Evolutionary conservation across 2,797 vertebrate species (phyloP).

Genomic region (Xiphorhynchus erythropygius): DNA sequence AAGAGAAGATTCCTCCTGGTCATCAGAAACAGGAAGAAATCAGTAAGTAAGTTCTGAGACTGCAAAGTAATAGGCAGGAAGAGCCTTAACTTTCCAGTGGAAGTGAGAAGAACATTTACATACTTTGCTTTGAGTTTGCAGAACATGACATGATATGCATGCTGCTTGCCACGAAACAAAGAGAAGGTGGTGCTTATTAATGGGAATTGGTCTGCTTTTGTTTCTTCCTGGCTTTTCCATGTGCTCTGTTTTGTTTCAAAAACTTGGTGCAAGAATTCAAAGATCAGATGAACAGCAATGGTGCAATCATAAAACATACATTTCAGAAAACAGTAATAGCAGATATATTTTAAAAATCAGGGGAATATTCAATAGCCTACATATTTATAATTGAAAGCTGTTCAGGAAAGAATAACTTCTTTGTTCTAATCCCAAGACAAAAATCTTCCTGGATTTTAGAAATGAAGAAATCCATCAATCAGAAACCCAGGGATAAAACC

Average conservation of each 20-base stretch:
- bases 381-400: slow-evolving; percentile 14
- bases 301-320: background rate
- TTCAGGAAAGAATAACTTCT: background rate
- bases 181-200: background rate
- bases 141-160: background rate
- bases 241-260: background rate
- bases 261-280: background rate
- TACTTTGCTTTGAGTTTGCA: background rate
- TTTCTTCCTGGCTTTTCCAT: background rate
- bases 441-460: slow-evolving; percentile 10
- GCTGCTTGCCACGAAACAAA: background rate
- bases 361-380: background rate
- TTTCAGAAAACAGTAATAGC: background rate
- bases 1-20: background rate
- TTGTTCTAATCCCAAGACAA: slow-evolving; percentile 31
- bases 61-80: background rate
- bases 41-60: background rate
- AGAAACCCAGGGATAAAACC: slow-evolving; percentile 9
- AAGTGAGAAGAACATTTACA: background rate
- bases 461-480: slow-evolving; percentile 34
- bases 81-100: background rate
- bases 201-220: background rate
- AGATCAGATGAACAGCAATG: background rate
- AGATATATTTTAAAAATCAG: background rate
- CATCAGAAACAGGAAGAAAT: background rate